Base-by-base conservation (phyloP, 2,797 vertebrate genomes). In the Valencia hispanica region DNA sequence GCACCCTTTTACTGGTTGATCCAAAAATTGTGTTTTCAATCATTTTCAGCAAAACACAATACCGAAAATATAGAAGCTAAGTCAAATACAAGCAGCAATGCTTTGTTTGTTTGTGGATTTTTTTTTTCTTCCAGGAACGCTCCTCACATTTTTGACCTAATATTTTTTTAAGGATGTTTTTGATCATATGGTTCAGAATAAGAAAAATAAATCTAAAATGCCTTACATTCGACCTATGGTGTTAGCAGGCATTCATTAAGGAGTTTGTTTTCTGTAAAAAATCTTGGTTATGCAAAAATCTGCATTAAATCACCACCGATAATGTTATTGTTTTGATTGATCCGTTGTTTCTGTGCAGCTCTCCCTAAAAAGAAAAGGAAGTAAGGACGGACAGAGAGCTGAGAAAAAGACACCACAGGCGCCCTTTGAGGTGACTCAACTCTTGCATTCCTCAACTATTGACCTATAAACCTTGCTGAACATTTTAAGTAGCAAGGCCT, bases 281-380 rank as follows among this genome's bases (percentile, higher is more conserved):
- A 50, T 25, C 9, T 32, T 70, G 2, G 72, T 71, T 68, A 78
- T 81, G 63, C 53, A 70, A 79, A 84, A 85, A 82, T 81, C 15
- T 72, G 69, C 43, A 88, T 89, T 77, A 87, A 77, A 80, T 89
- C 80, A 89, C 72, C 80, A 27, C 48, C 43, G 43, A 70, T 77
- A 71, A 69, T 86, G 77, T 45, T 83, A 75, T n/a, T n/a, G n/a
- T n/a, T n/a, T n/a, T n/a, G n/a, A 68, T 91, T 86, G 82, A n/a
- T n/a, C 71, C 71, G 82, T 87, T 95, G 30, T 88, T 85, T 95
- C 87, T 73, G 53, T 53, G 70, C 84, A 98, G 97, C 94, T 97
- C 79, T 99, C 96, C 12, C 91, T 98, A 79, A 99, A 98, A 93
- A 96, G 98, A 94, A 97, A 97, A 96, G 97, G 97, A 86, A 97